Evolutionary conservation across 2,113 vertebrate genomes (phyloP), one percentile per base, ranked within the genome.

Genomic region (Nicator chloris): DNA sequence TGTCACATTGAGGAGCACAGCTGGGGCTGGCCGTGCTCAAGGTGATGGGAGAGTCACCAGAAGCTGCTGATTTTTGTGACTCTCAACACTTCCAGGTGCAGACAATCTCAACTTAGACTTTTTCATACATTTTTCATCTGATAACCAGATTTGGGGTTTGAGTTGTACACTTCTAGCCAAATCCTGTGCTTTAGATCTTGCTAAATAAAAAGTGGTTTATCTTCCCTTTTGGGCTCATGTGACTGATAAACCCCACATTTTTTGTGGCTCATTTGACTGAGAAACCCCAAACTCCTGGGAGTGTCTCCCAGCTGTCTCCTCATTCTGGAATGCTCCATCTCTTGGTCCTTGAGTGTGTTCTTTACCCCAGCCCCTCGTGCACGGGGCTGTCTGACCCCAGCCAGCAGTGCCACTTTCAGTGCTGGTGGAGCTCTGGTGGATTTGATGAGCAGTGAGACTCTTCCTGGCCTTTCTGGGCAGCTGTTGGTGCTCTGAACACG

Each of bases 301-400:
- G 23, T 37, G 26, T 72, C 22, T 86, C 68, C n/a, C 15, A 35
- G 28, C 53, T 90, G 57, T 49, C 16, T 71, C 14, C 51, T 92
- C 65, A 51, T 71, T 79, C 84, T 75, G 56, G 31, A 94, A 71
- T 1, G 13, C 21, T 91, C 42, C 51, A 80, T 42, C 20, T 81
- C 64, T 64, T 73, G n/a, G 51, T 81, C 37, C 83, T 30, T 33
- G 54, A 81, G 42, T 13, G 27, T 37, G 61, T 60, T 35, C 10
- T 42, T 59, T 33, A 20, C 71, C 42, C 33, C 35, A 45, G 31
- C n/a, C 14, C 18, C 15, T 79, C 2, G 0, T 15, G 31, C 44
- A 28, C 0, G 0, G 2, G 6, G 3, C 6, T 68, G 57, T 61
- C n/a, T 54, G 11, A 45, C 4, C n/a, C 24, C 28, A 63, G 16